Evolutionary conservation across 2,113 vertebrate genomes (phyloP).

Genomic region (Fukomys damarensis): DNA sequence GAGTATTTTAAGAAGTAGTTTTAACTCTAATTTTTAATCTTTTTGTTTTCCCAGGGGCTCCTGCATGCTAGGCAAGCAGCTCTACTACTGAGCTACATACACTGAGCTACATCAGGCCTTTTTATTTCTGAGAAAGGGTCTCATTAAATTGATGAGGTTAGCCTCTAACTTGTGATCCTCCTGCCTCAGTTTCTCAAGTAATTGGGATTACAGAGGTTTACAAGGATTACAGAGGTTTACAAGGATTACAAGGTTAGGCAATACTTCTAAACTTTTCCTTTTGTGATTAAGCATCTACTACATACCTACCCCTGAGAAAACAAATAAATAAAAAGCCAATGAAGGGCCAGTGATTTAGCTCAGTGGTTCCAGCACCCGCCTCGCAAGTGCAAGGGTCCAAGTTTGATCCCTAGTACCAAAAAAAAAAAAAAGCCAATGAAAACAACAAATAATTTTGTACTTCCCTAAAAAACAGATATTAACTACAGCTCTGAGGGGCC

Average conservation of each 20-base stretch:
- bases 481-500: not conserved
- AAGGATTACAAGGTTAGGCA: not conserved
- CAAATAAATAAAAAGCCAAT: not conserved
- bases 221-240: too few relatives aligned
- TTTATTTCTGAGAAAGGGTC: not conserved
- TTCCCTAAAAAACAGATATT: conserved; percentile 49
- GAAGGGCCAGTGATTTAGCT: too few relatives aligned
- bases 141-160: not conserved
- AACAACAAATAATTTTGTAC: conserved; percentile 40
- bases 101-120: not conserved
- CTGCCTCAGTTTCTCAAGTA: not conserved
- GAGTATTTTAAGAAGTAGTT: not conserved
- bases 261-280: not conserved
- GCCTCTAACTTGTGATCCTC: not conserved
- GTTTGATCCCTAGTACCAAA: too few relatives aligned
- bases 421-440: not conserved
- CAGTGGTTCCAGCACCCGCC: too few relatives aligned
- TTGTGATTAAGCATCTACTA: conserved; percentile 38
- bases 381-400: too few relatives aligned
- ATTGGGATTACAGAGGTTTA: not conserved
- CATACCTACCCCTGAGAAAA: conserved; percentile 20
- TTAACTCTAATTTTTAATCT: conserved; percentile 40
- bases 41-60: not conserved
- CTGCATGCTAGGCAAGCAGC: not conserved
- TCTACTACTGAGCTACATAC: not conserved